Evolutionary conservation across 2,888 invertebrate genomes (phyloP).

Genomic region (Rhagonycha fulva): DNA sequence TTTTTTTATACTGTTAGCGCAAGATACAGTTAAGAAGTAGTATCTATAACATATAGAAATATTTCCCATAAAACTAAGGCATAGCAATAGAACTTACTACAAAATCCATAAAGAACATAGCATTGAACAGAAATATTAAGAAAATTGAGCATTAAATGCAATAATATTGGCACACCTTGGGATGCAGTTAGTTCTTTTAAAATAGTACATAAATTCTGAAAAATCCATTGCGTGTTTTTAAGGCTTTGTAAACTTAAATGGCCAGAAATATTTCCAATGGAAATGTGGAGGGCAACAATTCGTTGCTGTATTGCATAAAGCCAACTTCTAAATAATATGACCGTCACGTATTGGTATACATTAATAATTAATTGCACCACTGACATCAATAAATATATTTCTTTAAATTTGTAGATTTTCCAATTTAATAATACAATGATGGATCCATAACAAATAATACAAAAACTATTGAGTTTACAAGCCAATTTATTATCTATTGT

Average conservation of each 20-base stretch:
- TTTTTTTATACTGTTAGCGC: not conserved
- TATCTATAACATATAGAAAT: not conserved
- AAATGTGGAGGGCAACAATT: not conserved
- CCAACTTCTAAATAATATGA: not conserved
- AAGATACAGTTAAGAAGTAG: not conserved
- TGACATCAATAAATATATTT: not conserved
- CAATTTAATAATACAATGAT: not conserved
- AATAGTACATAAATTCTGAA: not conserved
- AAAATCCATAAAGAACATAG: not conserved
- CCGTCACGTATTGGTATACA: not conserved
- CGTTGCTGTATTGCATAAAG: not conserved
- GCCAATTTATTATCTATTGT: not conserved
- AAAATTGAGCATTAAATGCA: not conserved
- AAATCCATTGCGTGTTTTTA: not conserved
- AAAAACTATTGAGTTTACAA: not conserved
- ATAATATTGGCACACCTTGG: not conserved
- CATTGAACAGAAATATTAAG: not conserved
- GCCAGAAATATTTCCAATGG: not conserved
- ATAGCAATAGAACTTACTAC: rapidly evolving
- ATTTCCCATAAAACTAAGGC: not conserved
- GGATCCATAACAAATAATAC: not conserved
- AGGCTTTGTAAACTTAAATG: not conserved
- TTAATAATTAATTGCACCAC: not conserved
- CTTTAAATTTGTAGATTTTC: not conserved
- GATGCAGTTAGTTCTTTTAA: not conserved